Base-by-base conservation (phyloP, 2,888 invertebrate genomes). In the Hypomecis atomaria region DNA sequence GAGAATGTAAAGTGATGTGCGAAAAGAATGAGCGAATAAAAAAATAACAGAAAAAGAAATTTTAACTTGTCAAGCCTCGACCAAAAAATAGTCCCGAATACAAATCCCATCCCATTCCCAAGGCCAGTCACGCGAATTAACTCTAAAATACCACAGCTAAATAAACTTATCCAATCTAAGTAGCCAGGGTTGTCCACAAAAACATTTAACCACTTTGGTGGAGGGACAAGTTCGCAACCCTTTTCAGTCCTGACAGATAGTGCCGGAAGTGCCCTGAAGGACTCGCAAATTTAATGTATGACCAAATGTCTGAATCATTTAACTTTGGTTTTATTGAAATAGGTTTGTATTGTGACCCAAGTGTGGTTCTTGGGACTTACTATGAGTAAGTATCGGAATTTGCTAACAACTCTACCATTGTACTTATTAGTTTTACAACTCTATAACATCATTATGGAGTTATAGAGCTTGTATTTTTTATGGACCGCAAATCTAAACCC, bases 161-260 rank as follows among this genome's bases (percentile, higher is more conserved):
- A 56, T 56, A 56, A 56, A 56, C 47, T 56, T 47, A 47, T 56
- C 37, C 59, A 50, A 50, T 50, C 49, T 44, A 59, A 50, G 59
- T 43, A 42, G 50, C n/a, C 34, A 8, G 49, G 49, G 58, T 42
- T 50, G 34, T 36, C 47, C 56, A 50, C 59, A 59, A 59, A 58
- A 59, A 59, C 59, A 59, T 56, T 50, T 49, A 48, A 37, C 50
- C 59, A 50, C 43, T 50, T 37, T 58, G 37, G 37, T 37, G 10
- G 38, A 34, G 49, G 9, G 57, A 56, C 48, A 48, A 49, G 40
- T 43, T 45, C 7, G 47, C 34, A 49, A 58, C 58, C 58, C 58
- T 48, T 42, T 42, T 58, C 59, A 59, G 36, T 36, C 38, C 43
- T 50, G 62, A 58, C 53, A n/a, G 57, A 57, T 62, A 45, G 52